Evolutionary conservation across 2,888 invertebrate species (phyloP).

Genomic region (Epinotia ramella): DNA sequence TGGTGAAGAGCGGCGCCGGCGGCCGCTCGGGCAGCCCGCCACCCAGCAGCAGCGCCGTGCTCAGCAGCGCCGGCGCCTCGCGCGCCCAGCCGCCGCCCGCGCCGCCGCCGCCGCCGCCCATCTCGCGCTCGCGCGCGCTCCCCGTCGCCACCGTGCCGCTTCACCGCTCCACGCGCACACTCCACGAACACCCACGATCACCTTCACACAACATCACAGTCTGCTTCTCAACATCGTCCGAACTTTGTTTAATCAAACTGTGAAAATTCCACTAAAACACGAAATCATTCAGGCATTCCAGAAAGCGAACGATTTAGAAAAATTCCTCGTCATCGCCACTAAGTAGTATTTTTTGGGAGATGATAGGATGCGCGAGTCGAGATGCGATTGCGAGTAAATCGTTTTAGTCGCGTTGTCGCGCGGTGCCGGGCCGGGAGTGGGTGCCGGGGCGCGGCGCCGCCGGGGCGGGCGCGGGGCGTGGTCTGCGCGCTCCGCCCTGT

Average conservation of each 20-base stretch:
- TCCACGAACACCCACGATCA: constrained; percentile 18
- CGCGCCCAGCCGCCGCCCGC: constrained; percentile 65
- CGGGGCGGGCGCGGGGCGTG: constrained; percentile 58
- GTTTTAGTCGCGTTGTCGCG: constrained; percentile 71
- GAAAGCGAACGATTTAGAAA: neutral
- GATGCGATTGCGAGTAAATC: constrained; percentile 81
- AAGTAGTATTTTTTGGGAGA: constrained; percentile 54
- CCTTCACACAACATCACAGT: constrained; percentile 51
- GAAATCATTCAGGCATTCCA: neutral
- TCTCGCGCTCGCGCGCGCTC: constrained; percentile 61
- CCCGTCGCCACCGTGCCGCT: constrained; percentile 69
- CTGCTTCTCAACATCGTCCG: constrained; percentile 46
- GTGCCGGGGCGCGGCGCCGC: constrained; percentile 58
- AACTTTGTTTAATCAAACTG: neutral
- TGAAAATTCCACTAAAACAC: neutral
- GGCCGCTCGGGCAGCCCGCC: constrained; percentile 79
- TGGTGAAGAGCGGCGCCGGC: constrained; percentile 89
- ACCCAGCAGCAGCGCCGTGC: constrained; percentile 82
- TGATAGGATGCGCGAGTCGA: constrained; percentile 63
- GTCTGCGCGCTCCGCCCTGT: constrained; percentile 64
- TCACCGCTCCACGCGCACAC: constrained; percentile 41
- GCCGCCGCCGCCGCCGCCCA: constrained; percentile 56
- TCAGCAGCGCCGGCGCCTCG: constrained; percentile 80
- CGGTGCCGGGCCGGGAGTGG: constrained; percentile 51
- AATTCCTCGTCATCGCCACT: neutral